phyloP scores from a whole-genome alignment of 1,140 invertebrate genomes.

The Camponotus floridanus region DNA sequence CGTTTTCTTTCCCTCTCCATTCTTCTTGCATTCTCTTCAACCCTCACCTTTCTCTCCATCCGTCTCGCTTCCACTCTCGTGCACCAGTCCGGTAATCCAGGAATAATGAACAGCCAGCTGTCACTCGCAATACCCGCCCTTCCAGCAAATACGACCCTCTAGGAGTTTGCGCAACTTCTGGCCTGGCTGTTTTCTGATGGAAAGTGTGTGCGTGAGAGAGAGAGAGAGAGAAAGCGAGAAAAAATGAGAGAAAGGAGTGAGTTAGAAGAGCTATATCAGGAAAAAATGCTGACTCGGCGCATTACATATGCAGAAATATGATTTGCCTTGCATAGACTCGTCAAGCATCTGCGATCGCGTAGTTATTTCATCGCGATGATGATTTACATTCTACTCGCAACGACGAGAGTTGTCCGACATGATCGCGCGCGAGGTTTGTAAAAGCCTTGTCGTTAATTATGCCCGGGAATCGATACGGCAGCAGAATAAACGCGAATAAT shows the following conservation, averaged over 20 bases:
- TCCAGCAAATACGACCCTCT: slow-evolving; percentile 76
- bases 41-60: slow-evolving; percentile 48
- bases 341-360: slow-evolving; percentile 43
- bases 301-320: slow-evolving; percentile 64
- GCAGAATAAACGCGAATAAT: slow-evolving; percentile 52
- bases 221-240: background rate
- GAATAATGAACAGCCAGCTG: slow-evolving; percentile 85
- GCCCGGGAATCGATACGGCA: slow-evolving; percentile 50
- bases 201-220: slow-evolving; percentile 6
- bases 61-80: slow-evolving; percentile 64
- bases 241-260: background rate
- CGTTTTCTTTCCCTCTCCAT: slow-evolving; percentile 65
- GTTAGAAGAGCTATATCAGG: slow-evolving; percentile 30
- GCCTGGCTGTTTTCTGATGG: slow-evolving; percentile 64
- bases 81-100: slow-evolving; percentile 79
- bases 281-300: slow-evolving; percentile 71
- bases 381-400: slow-evolving; percentile 41
- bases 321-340: slow-evolving; percentile 60
- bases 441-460: slow-evolving; percentile 56
- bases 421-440: slow-evolving; percentile 31
- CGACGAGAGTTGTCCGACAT: slow-evolving; percentile 45
- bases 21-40: slow-evolving; percentile 7
- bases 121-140: slow-evolving; percentile 81
- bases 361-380: slow-evolving; percentile 49
- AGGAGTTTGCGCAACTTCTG: slow-evolving; percentile 79